Evolutionary conservation across 1,140 invertebrate species (phyloP).

Genomic region (Plodia interpunctella): DNA sequence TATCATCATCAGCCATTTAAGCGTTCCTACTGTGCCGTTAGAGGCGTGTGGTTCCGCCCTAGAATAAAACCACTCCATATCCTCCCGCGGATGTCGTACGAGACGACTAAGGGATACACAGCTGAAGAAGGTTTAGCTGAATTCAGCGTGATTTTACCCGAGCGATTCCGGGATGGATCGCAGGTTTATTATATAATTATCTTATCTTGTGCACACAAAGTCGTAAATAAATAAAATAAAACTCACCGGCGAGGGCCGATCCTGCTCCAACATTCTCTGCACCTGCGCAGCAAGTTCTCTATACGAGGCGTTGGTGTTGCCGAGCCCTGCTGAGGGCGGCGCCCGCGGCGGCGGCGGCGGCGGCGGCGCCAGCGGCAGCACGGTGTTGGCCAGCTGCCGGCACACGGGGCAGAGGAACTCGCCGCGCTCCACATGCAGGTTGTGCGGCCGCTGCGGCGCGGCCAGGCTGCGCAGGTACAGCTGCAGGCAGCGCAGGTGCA

Average conservation of each 20-base stretch:
- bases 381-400: conserved; percentile 94
- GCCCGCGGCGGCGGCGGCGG: conserved; percentile 85
- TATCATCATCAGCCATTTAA: too few relatives aligned
- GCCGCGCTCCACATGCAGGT: conserved; percentile 86
- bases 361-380: conserved; percentile 91
- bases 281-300: conserved; percentile 24
- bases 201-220: too few relatives aligned
- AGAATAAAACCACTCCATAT: too few relatives aligned
- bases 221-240: conserved; percentile 1
- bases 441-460: conserved; percentile 85
- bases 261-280: conserved; percentile 78
- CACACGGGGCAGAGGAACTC: conserved; percentile 97
- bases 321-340: conserved; percentile 62
- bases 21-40: too few relatives aligned
- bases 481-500: conserved; percentile 95
- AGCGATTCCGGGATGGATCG: too few relatives aligned
- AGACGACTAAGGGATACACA: too few relatives aligned
- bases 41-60: too few relatives aligned
- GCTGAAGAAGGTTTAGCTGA: too few relatives aligned
- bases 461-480: conserved; percentile 91
- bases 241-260: conserved; percentile 81
- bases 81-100: too few relatives aligned
- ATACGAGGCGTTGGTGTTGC: conserved; percentile 21
- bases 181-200: too few relatives aligned
- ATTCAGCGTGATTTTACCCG: too few relatives aligned